Conservation (phyloP, 2,113 vertebrate genomes). For the Vulpes lagopus region DNA sequence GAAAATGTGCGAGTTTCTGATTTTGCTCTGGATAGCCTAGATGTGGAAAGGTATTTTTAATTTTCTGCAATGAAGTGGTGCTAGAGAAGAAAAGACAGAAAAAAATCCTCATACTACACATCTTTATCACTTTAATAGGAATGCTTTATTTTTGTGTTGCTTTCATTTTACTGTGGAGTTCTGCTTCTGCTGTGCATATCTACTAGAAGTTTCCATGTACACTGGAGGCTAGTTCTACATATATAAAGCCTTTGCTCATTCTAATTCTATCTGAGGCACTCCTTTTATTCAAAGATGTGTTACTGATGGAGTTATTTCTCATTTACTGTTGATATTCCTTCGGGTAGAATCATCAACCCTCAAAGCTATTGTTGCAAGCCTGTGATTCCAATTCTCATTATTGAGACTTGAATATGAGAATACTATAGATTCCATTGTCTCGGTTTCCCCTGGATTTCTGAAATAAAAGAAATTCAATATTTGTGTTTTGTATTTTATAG, state of each 20-base stretch:
- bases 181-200: not conserved
- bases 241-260: not conserved
- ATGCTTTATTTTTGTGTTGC: not conserved
- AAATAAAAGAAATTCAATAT: slow-evolving; percentile 33
- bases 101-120: not conserved
- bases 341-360: not conserved
- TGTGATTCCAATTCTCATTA: not conserved
- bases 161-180: not conserved
- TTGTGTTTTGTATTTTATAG: not conserved
- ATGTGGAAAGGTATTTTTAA: not conserved
- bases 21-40: not conserved
- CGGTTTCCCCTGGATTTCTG: not conserved
- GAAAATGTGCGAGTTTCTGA: not conserved
- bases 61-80: not conserved
- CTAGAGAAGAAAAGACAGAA: not conserved
- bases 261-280: not conserved
- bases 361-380: not conserved
- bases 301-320: not conserved
- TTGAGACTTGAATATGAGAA: not conserved
- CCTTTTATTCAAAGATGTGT: not conserved
- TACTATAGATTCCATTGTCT: not conserved
- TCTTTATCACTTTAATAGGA: not conserved
- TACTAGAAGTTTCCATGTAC: not conserved
- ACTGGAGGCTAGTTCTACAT: not conserved
- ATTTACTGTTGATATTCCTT: not conserved